phyloP scores from a whole-genome alignment of 2,797 vertebrate species.

The Malurus splendens region DNA sequence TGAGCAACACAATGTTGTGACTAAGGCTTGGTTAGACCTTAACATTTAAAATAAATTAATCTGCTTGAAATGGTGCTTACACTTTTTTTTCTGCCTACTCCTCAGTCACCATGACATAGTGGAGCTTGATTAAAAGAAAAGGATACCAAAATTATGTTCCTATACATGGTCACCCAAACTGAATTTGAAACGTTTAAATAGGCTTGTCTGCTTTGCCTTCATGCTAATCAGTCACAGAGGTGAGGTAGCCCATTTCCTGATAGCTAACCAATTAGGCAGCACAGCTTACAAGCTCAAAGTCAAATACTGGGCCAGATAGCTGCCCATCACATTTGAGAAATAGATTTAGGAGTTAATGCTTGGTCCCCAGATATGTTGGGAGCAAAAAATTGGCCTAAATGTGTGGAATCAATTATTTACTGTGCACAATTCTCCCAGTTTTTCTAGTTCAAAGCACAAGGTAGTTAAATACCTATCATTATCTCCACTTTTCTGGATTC shows the following conservation, averaged over 20 bases:
- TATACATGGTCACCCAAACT: background rate
- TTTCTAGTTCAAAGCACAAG: background rate
- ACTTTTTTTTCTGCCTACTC: background rate
- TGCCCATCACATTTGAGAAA: slow-evolving; percentile 12
- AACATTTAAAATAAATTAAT: background rate
- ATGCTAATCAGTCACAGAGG: slow-evolving; percentile 22
- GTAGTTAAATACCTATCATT: background rate
- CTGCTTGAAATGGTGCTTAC: background rate
- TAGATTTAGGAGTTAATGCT: background rate
- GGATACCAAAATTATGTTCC: background rate
- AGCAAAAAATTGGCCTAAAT: background rate
- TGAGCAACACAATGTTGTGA: background rate
- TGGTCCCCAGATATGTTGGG: background rate
- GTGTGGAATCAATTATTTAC: background rate
- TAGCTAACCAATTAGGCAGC: slow-evolving; percentile 25
- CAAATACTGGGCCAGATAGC: slow-evolving; percentile 1
- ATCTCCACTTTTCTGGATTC: background rate
- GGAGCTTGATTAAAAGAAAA: slow-evolving; percentile 6
- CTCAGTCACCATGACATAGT: background rate
- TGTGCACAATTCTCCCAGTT: background rate
- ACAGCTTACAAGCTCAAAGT: background rate
- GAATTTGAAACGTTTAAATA: slow-evolving; percentile 24
- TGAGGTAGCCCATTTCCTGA: background rate
- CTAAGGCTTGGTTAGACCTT: background rate
- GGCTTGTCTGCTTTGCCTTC: slow-evolving; percentile 21